These are phyloP conservation scores for Phyto melanocephala DNA, from an alignment of 2,888 invertebrate genomes.

Conservation along the genomic window DNA sequence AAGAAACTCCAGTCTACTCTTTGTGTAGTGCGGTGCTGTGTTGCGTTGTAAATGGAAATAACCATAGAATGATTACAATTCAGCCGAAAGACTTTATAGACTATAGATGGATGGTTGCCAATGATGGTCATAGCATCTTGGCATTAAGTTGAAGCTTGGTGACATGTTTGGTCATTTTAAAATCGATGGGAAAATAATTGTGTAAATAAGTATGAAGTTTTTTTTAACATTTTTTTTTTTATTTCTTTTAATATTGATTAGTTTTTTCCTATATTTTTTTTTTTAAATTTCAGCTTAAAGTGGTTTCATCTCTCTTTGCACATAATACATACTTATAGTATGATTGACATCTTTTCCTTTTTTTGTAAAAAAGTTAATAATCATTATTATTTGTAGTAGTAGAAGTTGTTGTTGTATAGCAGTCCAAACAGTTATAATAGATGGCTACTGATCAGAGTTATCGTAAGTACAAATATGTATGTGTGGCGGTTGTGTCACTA, in stretches of 20 bases:
- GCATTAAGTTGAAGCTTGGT: conserved; percentile 44
- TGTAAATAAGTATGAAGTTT: conserved; percentile 56
- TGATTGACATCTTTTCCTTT: conserved; percentile 62
- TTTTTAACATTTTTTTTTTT: background rate
- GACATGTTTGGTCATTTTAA: conserved; percentile 64
- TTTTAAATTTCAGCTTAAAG: background rate
- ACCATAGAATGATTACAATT: conserved; percentile 45
- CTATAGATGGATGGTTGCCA: conserved; percentile 56
- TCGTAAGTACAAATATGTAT: background rate
- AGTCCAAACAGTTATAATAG: background rate
- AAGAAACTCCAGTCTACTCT: conserved; percentile 2
- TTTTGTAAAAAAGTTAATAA: conserved; percentile 47
- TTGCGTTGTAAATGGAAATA: conserved; percentile 14
- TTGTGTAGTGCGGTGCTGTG: background rate
- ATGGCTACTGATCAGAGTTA: conserved; percentile 13
- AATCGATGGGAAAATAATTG: conserved; percentile 65
- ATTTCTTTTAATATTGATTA: conserved; percentile 33
- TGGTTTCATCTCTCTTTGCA: background rate
- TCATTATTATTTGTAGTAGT: conserved; percentile 28
- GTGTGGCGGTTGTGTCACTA: background rate
- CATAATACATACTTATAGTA: too few relatives aligned
- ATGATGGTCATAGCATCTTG: conserved; percentile 60
- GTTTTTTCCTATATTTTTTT: background rate
- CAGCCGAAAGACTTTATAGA: conserved; percentile 30
- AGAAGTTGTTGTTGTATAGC: conserved; percentile 14